Evolutionary conservation across 2,113 vertebrate species (phyloP), one percentile per base, ranked within the genome.

Genomic region (Hippolais icterina): DNA sequence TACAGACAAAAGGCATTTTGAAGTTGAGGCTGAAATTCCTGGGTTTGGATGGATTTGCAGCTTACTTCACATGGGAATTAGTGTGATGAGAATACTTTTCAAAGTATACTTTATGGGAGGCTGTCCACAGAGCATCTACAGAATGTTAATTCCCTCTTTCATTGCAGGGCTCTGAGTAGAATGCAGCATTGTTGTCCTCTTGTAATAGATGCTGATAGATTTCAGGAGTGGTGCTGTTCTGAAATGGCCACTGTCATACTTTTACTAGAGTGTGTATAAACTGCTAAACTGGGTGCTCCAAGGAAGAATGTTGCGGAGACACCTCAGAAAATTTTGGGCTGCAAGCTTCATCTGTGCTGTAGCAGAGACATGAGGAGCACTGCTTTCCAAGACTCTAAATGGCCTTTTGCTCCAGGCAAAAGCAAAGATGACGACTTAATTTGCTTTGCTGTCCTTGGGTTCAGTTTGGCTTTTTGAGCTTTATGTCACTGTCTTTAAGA

Each of bases 71-170:
- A 1, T 71, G 74, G 75, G 82, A 71, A 64, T 87, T 79, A 49
- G 28, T 0, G 2, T 57, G 85, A 60, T 56, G 84, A 75, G 81
- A 87, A 79, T 28, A 44, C 46, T 79, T 71, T 56, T n/a, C 49
- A 11, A n/a, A 85, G 57, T 64, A 5, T 27, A 57, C 52, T 6
- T 0, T 44, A 23, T 46, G 66, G 78, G 54, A 77, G 66, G 49
- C 31, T 95, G 90, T 93, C 60, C 56, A 37, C 77, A 16, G 56
- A 47, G 42, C 64, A 74, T 83, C 80, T 79, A 12, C 37, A 78
- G 80, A 52, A 10, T 74, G 64, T 52, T 92, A 90, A 83, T 89
- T 83, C 86, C 68, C 59, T 53, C 52, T 85, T 79, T 89, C 54
- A 63, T 20, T 77, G 76, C 59, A 53, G 59, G 57, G 76, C 54